Percentiles rank a stretch among this genome's conserved stretches.
Conservation (phyloP, 2,113 vertebrate species). For the Panthera leo region DNA sequence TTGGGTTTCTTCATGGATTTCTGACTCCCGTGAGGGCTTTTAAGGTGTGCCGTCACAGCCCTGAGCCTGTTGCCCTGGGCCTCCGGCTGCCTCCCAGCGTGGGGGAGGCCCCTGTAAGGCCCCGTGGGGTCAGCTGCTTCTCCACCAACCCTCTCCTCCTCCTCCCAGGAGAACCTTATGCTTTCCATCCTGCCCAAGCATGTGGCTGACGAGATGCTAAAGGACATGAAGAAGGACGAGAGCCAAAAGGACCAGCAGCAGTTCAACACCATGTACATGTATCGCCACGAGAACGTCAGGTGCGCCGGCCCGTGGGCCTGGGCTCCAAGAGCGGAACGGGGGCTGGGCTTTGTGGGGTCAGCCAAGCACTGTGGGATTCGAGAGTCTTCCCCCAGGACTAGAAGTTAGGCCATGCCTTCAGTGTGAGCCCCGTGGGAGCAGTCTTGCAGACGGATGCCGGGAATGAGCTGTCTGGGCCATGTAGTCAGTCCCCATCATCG, state of each 20-base stretch:
- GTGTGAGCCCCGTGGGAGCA: rapidly evolving
- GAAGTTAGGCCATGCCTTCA: background rate
- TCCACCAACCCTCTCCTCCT: background rate
- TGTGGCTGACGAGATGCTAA: slow-evolving; percentile 97
- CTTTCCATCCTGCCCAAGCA: slow-evolving; percentile 97
- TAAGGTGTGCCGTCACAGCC: background rate
- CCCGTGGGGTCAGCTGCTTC: background rate
- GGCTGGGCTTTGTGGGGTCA: rapidly evolving
- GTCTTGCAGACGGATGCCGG: rapidly evolving
- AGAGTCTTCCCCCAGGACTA: background rate
- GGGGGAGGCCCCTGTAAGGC: background rate
- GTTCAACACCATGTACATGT: slow-evolving; percentile 99
- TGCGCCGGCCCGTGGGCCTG: background rate
- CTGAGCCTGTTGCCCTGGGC: background rate
- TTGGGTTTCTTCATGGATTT: background rate
- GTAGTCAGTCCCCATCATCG: rapidly evolving
- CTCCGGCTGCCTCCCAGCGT: rapidly evolving
- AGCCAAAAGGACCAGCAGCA: slow-evolving; percentile 95
- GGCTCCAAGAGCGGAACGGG: rapidly evolving
- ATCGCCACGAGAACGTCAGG: slow-evolving; percentile 98
- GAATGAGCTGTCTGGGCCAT: rapidly evolving
- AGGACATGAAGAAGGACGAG: slow-evolving; percentile 96
- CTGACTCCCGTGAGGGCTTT: background rate
- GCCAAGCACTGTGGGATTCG: rapidly evolving
- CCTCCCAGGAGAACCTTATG: slow-evolving; percentile 92